A percentile compares a stretch with the other conserved stretches of the same genome.
phyloP scores from a whole-genome alignment of 2,888 invertebrate species.

The Amblyteles armatorius region DNA sequence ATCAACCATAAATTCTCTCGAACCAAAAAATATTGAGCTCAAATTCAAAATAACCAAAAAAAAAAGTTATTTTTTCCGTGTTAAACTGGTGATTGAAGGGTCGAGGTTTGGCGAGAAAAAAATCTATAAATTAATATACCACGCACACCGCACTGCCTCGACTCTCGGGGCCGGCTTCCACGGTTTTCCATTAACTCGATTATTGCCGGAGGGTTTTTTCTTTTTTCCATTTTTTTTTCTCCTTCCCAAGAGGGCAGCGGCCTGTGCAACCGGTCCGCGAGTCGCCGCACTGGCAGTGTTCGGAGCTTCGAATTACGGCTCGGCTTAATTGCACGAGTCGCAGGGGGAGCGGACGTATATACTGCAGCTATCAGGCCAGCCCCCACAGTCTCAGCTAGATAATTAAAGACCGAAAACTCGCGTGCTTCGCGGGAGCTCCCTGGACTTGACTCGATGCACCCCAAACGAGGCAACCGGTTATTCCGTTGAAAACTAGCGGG shows the following conservation, averaged over 20 bases:
- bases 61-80: neutral
- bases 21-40: neutral
- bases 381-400: slow-evolving; percentile 46
- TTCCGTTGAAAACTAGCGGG: slow-evolving; percentile 12
- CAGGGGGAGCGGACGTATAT: slow-evolving; percentile 39
- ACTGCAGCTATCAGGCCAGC: slow-evolving; percentile 38
- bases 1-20: neutral
- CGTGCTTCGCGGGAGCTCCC: slow-evolving; percentile 21
- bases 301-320: slow-evolving; percentile 55
- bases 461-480: slow-evolving; percentile 46
- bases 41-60: neutral
- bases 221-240: neutral
- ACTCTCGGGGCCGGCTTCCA: slow-evolving; percentile 7
- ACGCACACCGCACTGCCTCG: neutral
- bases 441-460: slow-evolving; percentile 33
- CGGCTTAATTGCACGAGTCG: slow-evolving; percentile 59
- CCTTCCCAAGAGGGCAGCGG: slow-evolving; percentile 39
- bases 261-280: slow-evolving; percentile 14
- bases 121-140: neutral
- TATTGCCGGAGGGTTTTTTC: slow-evolving; percentile 28
- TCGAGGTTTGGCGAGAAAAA: neutral
- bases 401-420: slow-evolving; percentile 60
- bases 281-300: slow-evolving; percentile 29
- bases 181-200: slow-evolving; percentile 56
- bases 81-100: neutral